These are phyloP conservation scores for Zygogramma bicolorata DNA, from an alignment of 2,888 invertebrate species.

Conservation along the genomic window DNA sequence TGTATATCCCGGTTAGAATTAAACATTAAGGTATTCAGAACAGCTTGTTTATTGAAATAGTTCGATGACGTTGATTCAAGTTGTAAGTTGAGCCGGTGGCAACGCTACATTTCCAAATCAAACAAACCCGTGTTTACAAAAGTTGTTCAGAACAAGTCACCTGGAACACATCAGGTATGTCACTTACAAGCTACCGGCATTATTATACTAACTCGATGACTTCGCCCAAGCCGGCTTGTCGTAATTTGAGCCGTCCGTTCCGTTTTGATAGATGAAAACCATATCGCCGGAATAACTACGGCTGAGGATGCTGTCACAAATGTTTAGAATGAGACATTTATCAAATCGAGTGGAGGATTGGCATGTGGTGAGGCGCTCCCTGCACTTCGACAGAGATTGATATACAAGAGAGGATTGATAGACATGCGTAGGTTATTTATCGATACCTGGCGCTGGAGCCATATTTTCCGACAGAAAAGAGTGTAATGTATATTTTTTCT, in stretches of 20 bases:
- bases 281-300: conserved; percentile 6
- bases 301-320: conserved; percentile 25
- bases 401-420: conserved; percentile 49
- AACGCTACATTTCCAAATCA: too few relatives aligned
- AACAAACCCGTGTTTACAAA: too few relatives aligned
- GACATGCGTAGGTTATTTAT: too few relatives aligned
- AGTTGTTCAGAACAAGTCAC: too few relatives aligned
- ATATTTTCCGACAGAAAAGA: too few relatives aligned
- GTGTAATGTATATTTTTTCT: too few relatives aligned
- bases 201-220: neutral
- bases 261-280: neutral
- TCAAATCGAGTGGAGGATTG: conserved; percentile 63
- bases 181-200: neutral
- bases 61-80: too few relatives aligned
- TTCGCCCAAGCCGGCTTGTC: neutral
- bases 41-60: too few relatives aligned
- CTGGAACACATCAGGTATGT: neutral
- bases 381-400: conserved; percentile 59
- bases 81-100: too few relatives aligned
- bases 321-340: conserved; percentile 37
- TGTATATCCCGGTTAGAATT: too few relatives aligned
- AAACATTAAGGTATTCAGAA: too few relatives aligned
- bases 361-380: conserved; percentile 63
- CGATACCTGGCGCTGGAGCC: too few relatives aligned
- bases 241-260: neutral